Percentiles rank a stretch among this genome's conserved stretches.
Conservation (phyloP, 2,113 vertebrate genomes). For the Apodemus speciosus region DNA sequence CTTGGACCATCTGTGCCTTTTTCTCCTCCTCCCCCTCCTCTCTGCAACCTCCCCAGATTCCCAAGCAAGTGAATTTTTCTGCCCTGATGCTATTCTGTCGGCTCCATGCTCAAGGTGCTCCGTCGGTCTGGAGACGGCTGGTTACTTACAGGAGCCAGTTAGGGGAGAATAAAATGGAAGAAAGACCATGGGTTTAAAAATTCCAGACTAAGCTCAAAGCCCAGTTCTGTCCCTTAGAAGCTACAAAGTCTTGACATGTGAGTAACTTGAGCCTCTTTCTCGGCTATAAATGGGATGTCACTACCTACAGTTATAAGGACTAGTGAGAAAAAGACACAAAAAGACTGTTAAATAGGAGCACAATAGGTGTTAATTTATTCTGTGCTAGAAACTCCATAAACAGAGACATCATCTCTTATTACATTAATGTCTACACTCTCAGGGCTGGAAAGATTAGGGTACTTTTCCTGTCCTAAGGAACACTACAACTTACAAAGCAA, state of each 20-base stretch:
- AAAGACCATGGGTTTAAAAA: neutral
- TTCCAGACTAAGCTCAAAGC: slow-evolving; percentile 30
- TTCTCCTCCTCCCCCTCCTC: slow-evolving; percentile 38
- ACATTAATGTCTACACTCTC: slow-evolving; percentile 6
- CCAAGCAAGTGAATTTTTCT: slow-evolving; percentile 23
- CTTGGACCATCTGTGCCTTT: neutral
- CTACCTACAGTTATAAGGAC: slow-evolving; percentile 4
- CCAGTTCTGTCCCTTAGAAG: slow-evolving; percentile 3
- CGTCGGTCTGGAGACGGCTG: slow-evolving; percentile 43
- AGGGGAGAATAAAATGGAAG: slow-evolving; percentile 15
- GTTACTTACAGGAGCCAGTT: slow-evolving; percentile 27
- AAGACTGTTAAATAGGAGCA: neutral
- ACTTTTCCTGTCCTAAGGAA: neutral
- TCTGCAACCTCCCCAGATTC: slow-evolving; percentile 44
- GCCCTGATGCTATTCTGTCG: neutral
- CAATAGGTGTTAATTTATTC: slow-evolving; percentile 34
- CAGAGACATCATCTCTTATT: slow-evolving; percentile 13
- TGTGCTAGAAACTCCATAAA: slow-evolving; percentile 33
- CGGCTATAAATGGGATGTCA: slow-evolving; percentile 15
- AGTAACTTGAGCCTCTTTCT: slow-evolving; percentile 29
- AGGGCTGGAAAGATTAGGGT: neutral
- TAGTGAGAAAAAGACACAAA: neutral
- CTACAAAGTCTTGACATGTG: neutral
- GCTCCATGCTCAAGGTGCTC: slow-evolving; percentile 11
- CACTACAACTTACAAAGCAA: neutral